A percentile compares a stretch with the other conserved stretches of the same genome.
Evolutionary conservation across 2,888 invertebrate species (phyloP).

Genomic region (Helleia helle): DNA sequence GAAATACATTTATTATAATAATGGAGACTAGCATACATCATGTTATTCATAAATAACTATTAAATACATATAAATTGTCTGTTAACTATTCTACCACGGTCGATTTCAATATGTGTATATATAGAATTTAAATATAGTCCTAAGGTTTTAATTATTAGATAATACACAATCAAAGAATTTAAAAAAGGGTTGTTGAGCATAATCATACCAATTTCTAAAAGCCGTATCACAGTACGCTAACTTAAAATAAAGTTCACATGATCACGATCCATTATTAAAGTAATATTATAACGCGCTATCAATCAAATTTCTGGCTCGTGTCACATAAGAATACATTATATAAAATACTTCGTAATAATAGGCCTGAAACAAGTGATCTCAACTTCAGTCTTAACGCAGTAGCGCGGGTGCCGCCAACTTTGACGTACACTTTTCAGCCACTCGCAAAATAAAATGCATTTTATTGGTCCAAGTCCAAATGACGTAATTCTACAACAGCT

Average conservation of each 20-base stretch:
- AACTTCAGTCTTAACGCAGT: conserved; percentile 32
- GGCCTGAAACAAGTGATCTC: conserved; percentile 31
- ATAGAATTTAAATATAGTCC: conserved; percentile 22
- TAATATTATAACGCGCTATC: neutral
- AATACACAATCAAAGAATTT: conserved; percentile 34
- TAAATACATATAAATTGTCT: conserved; percentile 40
- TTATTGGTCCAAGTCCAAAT: conserved; percentile 26
- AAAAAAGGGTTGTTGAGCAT: conserved; percentile 60
- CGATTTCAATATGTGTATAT: conserved; percentile 21
- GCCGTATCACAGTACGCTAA: conserved; percentile 70
- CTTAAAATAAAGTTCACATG: conserved; percentile 32
- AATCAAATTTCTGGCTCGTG: conserved; percentile 12
- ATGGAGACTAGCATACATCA: conserved; percentile 72
- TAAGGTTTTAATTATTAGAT: conserved; percentile 32
- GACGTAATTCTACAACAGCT: conserved; percentile 15
- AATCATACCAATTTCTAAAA: conserved; percentile 46
- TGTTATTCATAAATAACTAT: conserved; percentile 44
- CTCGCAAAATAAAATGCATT: conserved; percentile 21
- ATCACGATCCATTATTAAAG: neutral
- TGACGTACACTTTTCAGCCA: conserved; percentile 10
- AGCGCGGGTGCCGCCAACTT: conserved; percentile 16
- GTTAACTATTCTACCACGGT: conserved; percentile 25
- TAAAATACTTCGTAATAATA: conserved; percentile 24
- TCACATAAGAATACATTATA: conserved; percentile 20
- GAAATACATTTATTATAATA: conserved; percentile 48